Base-by-base conservation (phyloP, 2,888 invertebrate genomes). In the Troilus luridus region DNA sequence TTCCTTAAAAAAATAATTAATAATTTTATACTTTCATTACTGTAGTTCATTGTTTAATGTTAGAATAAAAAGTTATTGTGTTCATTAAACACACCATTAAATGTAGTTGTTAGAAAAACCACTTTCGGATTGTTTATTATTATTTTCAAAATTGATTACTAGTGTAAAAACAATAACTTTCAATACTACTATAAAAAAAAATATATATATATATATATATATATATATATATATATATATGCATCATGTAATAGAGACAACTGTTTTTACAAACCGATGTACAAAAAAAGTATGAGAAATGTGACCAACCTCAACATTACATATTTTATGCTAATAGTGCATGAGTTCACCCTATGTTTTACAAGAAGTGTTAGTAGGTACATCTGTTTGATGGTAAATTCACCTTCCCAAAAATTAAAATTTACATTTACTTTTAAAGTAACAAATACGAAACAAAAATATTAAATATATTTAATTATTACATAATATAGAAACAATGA, bases 71-170 rank as follows among this genome's bases (percentile, higher is more conserved):
- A 56, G n/a, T 21, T 56, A 81, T 56, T 81, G 81, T 81, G 19
- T 81, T 81, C 81, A 81, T 81, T 81, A 8, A 81, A 67, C 67
- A 67, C 67, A 67, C 24, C 24, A 67, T 67, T 67, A 24, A 77
- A 41, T 17, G 27, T 41, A 77, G 24, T 3, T 19, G 24, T 14
- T 67, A 11, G 67, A 67, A 67, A 67, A 24, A 10, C 7, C 21
- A 9, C 24, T 24, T 67, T 24, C 5, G 10, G n/a, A n/a, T 67
- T 67, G 41, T 41, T n/a, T 24, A 0, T 24, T n/a, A 60, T 67
- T 27, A 67, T 67, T 64, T 64, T 64, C n/a, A 7, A 62, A 21
- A 62, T 62, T 62, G 2, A 64, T 64, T 10, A 3, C 1, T 64
- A n/a, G 14, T 67, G 6, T 14, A 17, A 27, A 24, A 12, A 10